Conservation (phyloP, 2,888 invertebrate genomes). For the Drosophila subsilvestris region DNA sequence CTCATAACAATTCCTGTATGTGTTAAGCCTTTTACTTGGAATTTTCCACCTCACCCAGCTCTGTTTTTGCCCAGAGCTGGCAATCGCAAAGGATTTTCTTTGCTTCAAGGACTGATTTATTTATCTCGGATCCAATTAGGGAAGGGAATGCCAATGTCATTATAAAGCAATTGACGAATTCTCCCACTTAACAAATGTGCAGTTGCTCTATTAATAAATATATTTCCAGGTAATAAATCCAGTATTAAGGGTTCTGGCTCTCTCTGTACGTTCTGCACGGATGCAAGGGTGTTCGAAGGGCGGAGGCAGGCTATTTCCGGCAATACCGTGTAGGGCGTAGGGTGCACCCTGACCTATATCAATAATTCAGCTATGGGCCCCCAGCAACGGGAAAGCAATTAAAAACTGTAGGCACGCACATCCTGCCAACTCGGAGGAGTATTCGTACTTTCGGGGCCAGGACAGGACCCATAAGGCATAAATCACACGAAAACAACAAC, state of each 20-base stretch:
- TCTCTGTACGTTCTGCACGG: neutral
- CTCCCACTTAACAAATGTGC: neutral
- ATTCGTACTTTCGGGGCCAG: constrained; percentile 14
- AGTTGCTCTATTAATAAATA: neutral
- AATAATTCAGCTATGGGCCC: constrained; percentile 64
- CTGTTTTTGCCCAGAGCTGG: neutral
- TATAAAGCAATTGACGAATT: too few species aligned
- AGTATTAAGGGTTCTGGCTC: neutral
- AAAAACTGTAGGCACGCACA: constrained; percentile 72
- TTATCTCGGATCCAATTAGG: constrained; percentile 1
- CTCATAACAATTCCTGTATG: constrained; percentile 14
- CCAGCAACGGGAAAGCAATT: constrained; percentile 58
- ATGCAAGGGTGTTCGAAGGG: neutral
- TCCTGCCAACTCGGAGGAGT: constrained; percentile 12
- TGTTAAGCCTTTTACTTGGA: constrained; percentile 55
- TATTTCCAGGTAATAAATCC: neutral
- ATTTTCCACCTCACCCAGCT: constrained; percentile 7
- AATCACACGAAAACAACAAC: constrained; percentile 61
- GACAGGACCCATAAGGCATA: constrained; percentile 46
- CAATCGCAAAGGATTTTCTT: constrained; percentile 17
- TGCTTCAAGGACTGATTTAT: neutral
- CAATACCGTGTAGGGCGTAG: neutral
- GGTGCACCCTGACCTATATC: constrained; percentile 61
- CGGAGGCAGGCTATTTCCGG: constrained; percentile 25
- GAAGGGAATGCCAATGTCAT: neutral